These are phyloP conservation scores for Theonella swinhoei DNA, from an alignment of 37 sponge, comb jelly and placozoan species.

Conservation along the genomic window DNA sequence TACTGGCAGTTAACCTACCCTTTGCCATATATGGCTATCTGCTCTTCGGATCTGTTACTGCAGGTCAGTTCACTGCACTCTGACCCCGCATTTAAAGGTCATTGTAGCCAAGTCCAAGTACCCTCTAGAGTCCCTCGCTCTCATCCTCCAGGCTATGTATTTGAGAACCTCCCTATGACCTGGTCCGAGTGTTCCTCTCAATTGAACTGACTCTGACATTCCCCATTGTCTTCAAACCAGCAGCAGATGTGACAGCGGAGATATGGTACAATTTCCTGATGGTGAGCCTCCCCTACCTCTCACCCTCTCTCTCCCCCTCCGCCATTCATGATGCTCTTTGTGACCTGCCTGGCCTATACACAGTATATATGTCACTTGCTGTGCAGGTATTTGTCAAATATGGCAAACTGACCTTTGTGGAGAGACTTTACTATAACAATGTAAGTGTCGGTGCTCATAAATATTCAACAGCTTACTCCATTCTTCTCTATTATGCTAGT, in stretches of 20 bases:
- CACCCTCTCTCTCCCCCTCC: neutral
- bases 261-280: too few species aligned
- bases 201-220: neutral
- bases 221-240: neutral
- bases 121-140: neutral
- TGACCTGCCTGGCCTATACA: too few species aligned
- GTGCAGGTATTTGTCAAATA: neutral
- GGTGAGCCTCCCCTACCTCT: too few species aligned
- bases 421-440: neutral
- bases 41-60: conserved; percentile 62
- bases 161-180: conserved; percentile 75
- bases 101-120: too few species aligned
- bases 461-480: too few species aligned
- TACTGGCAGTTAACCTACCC: conserved; percentile 79
- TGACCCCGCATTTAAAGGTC: too few species aligned
- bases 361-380: neutral
- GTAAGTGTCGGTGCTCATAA: too few species aligned
- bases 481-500: neutral
- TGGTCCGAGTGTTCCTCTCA: neutral
- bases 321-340: too few species aligned
- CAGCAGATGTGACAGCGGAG: neutral
- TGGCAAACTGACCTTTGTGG: neutral
- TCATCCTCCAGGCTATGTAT: conserved; percentile 55
- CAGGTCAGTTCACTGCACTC: too few species aligned
- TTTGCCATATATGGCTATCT: conserved; percentile 86